Conservation (phyloP, 53 echinoderm and acorn worm genomes). For the Antedon mediterranea region DNA sequence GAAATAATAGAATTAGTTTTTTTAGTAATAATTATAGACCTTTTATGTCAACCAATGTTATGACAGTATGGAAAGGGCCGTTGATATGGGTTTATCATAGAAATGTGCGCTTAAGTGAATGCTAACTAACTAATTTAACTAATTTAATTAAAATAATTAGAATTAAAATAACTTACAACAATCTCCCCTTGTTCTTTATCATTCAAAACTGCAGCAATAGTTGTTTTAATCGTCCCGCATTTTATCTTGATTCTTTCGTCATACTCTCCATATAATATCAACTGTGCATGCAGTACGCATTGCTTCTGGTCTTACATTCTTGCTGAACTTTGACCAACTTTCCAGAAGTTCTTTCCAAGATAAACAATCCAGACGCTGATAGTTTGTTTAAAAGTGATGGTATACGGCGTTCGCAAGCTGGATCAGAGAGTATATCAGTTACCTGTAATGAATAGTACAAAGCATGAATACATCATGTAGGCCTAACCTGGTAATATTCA, state of each 20-base stretch:
- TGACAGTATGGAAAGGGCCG: too few relatives aligned
- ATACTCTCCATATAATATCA: not conserved
- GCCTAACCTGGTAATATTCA: too few relatives aligned
- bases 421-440: not conserved
- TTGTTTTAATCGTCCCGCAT: not conserved
- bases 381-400: not conserved
- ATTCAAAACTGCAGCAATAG: not conserved
- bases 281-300: not conserved
- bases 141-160: too few relatives aligned
- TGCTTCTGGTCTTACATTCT: not conserved
- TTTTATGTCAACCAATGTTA: too few relatives aligned
- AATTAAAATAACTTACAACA: too few relatives aligned
- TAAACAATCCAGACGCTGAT: not conserved
- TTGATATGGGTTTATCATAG: too few relatives aligned
- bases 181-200: not conserved
- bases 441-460: too few relatives aligned
- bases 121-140: too few relatives aligned
- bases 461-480: too few relatives aligned
- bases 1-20: too few relatives aligned
- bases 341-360: not conserved
- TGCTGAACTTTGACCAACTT: not conserved
- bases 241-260: not conserved
- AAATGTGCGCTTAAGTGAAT: too few relatives aligned
- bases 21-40: too few relatives aligned
- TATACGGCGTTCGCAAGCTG: not conserved